Conservation (phyloP, 2,888 invertebrate genomes). For the Andricus quercusramuli region DNA sequence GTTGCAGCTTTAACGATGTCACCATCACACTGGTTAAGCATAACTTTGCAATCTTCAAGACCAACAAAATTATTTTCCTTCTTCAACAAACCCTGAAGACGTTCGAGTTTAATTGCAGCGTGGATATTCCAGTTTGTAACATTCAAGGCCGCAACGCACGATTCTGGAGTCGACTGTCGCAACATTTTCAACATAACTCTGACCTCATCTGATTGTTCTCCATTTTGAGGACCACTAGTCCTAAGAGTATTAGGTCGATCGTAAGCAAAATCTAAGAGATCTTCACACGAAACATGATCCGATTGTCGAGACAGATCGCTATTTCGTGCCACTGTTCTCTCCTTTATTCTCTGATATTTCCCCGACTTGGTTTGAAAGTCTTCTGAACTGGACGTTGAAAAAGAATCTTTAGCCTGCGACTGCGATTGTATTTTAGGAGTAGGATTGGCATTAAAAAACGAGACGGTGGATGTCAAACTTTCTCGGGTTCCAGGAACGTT, state of each 20-base stretch:
- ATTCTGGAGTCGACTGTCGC: slow-evolving; percentile 82
- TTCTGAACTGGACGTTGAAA: not conserved
- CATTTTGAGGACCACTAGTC: slow-evolving; percentile 90
- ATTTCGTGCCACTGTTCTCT: slow-evolving; percentile 50
- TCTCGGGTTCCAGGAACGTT: not conserved
- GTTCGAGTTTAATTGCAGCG: slow-evolving; percentile 90
- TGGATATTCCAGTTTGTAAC: slow-evolving; percentile 94
- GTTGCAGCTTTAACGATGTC: slow-evolving; percentile 77
- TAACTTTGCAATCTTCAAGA: slow-evolving; percentile 74
- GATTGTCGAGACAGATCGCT: slow-evolving; percentile 75
- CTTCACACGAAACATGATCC: slow-evolving; percentile 95
- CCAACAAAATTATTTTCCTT: slow-evolving; percentile 74
- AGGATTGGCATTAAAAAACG: slow-evolving; percentile 16
- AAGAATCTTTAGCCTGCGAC: slow-evolving; percentile 1
- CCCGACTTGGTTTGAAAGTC: slow-evolving; percentile 4
- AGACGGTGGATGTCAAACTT: slow-evolving; percentile 9
- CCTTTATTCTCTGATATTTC: slow-evolving; percentile 43
- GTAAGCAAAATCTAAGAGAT: slow-evolving; percentile 92
- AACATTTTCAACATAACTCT: slow-evolving; percentile 94
- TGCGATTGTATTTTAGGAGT: slow-evolving; percentile 13
- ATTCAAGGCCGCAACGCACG: slow-evolving; percentile 90
- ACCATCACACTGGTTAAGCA: slow-evolving; percentile 74
- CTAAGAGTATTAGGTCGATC: slow-evolving; percentile 85
- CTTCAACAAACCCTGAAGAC: slow-evolving; percentile 80
- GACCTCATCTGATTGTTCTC: slow-evolving; percentile 90